phyloP scores from a whole-genome alignment of 2,888 invertebrate species.

The Cheilosia variabilis region DNA sequence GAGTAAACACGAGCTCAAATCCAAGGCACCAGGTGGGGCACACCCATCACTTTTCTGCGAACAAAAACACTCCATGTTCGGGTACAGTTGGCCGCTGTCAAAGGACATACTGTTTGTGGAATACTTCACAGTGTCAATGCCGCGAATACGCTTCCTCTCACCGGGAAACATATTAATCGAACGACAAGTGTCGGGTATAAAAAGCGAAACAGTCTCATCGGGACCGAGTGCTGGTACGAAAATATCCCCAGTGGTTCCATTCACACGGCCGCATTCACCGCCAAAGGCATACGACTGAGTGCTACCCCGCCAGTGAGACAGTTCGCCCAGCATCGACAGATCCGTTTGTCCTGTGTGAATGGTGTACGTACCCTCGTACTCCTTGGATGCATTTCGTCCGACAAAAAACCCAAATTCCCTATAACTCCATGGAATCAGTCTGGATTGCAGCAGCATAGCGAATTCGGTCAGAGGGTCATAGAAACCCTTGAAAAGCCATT shows the following conservation, averaged over 20 bases:
- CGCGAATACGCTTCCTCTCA: constrained; percentile 76
- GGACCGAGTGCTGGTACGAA: constrained; percentile 86
- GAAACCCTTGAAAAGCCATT: constrained; percentile 92
- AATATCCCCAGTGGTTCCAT: constrained; percentile 91
- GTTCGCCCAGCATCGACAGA: constrained; percentile 87
- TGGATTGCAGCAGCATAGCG: constrained; percentile 84
- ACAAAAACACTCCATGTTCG: constrained; percentile 88
- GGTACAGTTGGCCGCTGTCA: constrained; percentile 87
- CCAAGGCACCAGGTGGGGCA: constrained; percentile 86
- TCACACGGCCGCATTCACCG: constrained; percentile 87
- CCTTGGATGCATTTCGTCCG: constrained; percentile 89
- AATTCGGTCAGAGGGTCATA: constrained; percentile 88
- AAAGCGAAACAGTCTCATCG: constrained; percentile 86
- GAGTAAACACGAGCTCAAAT: constrained; percentile 88
- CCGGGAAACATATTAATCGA: constrained; percentile 83
- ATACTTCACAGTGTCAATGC: constrained; percentile 80
- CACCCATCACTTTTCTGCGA: constrained; percentile 81
- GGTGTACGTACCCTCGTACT: constrained; percentile 90
- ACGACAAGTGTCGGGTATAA: constrained; percentile 91
- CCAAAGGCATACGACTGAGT: constrained; percentile 85
- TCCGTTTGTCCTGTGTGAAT: constrained; percentile 89
- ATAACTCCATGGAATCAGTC: constrained; percentile 87
- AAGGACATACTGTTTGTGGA: constrained; percentile 87
- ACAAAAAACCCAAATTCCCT: constrained; percentile 91
- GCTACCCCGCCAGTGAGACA: constrained; percentile 88